Base-by-base conservation (phyloP, 2,113 vertebrate species). In the Shinisaurus crocodilurus region DNA sequence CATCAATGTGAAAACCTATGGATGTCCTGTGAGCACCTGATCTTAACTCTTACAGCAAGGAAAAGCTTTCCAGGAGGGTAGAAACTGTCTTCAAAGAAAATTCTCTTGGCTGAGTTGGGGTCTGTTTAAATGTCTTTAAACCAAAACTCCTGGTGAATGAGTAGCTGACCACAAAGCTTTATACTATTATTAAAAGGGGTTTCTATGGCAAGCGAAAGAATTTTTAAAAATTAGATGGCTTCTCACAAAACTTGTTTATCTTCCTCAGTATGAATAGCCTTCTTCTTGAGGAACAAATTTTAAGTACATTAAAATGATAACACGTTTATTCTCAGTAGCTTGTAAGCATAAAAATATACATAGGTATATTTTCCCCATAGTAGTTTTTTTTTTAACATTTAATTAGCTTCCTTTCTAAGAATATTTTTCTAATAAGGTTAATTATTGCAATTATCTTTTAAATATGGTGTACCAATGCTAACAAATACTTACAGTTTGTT, bases 51-150 rank as follows among this genome's bases (percentile, higher is more conserved):
- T 72, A 32, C 25, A 82, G 48, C 27, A 43, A 70, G n/a, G 9
- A 89, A 27, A 60, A 74, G 0, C 8, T 6, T 82, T 74, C 37
- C 50, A 74, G 18, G 77, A 65, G 10, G 40, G 37, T 43, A n/a
- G 54, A 88, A 54, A 32, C 25, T 29, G 67, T 84, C 92, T 88
- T 15, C 0, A 29, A 84, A 89, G 77, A 20, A 74, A 40, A 65
- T 88, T 86, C 7, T 90, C 83, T 82, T 6, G 43, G n/a, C 45
- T 29, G 40, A 77, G 12, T 48, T 86, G 5, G 45, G 3, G 65
- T 88, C 57, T 1, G 84, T 85, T 82, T 70, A 70, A 82, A 34
- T 88, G 82, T 29, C 2, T 48, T 37, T 84, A 70, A 88, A 88
- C 37, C 1, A 23, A 54, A 69, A 54, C 12, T 45, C 29, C 34